phyloP scores from a whole-genome alignment of 2,797 vertebrate genomes.

The Sebastes paucispinis region DNA sequence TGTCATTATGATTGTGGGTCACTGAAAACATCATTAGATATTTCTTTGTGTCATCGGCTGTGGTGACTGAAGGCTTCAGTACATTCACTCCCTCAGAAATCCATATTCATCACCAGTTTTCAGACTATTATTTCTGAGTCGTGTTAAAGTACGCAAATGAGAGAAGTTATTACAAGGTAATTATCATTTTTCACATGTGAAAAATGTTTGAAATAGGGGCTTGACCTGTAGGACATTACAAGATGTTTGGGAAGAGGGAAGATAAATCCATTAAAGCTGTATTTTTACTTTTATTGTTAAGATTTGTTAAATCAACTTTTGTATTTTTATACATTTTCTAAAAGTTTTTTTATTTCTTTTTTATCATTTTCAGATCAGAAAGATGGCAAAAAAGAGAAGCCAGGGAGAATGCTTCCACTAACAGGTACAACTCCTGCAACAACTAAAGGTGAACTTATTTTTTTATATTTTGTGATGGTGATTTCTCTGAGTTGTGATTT shows the following conservation, averaged over 20 bases:
- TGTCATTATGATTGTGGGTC: no score
- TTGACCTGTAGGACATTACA: not conserved
- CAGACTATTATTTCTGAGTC: not conserved
- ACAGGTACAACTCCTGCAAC: constrained; percentile 72
- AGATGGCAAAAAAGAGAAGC: constrained; percentile 88
- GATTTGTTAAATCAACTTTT: not conserved
- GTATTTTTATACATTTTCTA: not conserved
- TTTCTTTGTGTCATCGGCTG: not conserved
- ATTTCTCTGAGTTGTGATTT: not conserved
- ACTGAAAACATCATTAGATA: not conserved
- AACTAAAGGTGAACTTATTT: constrained; percentile 76
- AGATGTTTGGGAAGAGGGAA: not conserved
- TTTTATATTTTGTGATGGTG: not conserved
- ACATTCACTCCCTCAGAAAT: not conserved
- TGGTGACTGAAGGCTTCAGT: not conserved
- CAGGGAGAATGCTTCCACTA: constrained; percentile 80
- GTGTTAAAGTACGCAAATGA: not conserved
- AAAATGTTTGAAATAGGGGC: not conserved
- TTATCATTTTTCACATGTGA: not conserved
- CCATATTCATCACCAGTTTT: not conserved
- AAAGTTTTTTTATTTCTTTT: not conserved
- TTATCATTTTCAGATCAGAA: constrained; percentile 84
- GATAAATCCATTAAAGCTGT: not conserved
- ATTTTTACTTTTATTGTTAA: not conserved
- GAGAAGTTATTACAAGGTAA: not conserved